These are phyloP conservation scores for Ceuthmochares aereus DNA, from an alignment of 2,113 vertebrate species.

Conservation along the genomic window DNA sequence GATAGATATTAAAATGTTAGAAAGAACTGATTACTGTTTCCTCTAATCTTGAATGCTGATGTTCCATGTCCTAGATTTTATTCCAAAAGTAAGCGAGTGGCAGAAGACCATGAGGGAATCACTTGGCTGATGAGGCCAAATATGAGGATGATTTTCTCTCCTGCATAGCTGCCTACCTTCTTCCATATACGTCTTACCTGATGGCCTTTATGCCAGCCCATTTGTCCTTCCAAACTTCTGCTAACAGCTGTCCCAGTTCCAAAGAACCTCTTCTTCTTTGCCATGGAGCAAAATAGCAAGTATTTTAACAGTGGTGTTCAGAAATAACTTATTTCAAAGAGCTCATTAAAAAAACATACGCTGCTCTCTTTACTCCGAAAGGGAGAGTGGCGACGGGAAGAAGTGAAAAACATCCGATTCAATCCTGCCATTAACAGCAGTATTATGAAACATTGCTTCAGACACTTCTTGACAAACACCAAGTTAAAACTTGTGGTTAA, in stretches of 20 bases:
- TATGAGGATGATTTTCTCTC: background rate
- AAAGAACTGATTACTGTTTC: background rate
- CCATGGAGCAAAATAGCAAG: background rate
- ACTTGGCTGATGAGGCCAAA: background rate
- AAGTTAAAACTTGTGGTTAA: background rate
- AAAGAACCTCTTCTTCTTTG: background rate
- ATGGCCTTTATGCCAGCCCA: background rate
- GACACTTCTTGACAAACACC: background rate
- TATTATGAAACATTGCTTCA: background rate
- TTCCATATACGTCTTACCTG: background rate
- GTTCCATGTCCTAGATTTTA: background rate
- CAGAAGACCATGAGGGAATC: background rate
- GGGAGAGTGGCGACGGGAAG: background rate
- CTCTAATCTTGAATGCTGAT: background rate
- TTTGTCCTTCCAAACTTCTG: background rate
- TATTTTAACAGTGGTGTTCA: background rate
- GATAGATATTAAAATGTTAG: background rate
- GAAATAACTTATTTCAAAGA: constrained; percentile 32
- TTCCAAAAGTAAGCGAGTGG: background rate
- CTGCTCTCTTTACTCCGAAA: background rate
- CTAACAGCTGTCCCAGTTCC: background rate
- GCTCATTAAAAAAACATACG: background rate
- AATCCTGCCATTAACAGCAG: background rate
- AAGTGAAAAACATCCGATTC: background rate
- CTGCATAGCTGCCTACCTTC: background rate